Base-by-base conservation (phyloP, 2,888 invertebrate genomes). In the Phyllotreta cruciferae region DNA sequence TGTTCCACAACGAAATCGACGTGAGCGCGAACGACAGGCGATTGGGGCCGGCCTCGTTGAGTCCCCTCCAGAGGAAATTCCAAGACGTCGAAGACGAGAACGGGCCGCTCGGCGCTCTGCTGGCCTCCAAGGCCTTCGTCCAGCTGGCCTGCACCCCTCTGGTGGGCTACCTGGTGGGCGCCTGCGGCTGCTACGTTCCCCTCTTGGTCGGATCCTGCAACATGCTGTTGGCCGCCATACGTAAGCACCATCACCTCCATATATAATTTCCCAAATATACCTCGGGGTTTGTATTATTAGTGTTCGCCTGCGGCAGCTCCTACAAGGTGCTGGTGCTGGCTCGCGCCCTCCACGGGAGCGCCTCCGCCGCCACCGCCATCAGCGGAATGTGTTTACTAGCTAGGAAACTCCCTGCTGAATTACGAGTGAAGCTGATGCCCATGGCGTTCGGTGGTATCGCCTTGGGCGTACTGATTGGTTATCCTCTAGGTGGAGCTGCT, bases 321-420 rank as follows among this genome's bases (percentile, higher is more conserved):
- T 92, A 90, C 78, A 82, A 83, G 60, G 80, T 87, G 3, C 81
- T 93, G 66, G 85, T 93, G 68, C 73, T 90, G 52, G 93, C 92
- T 0, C 83, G 94, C 65, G 89, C 90, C 54, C 80, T 92, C 10
- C 93, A 94, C 77, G 94, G 93, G 0, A 82, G 92, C 57, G 91
- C 91, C 7, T 93, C 93, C 1, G 89, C 93, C 0, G 90, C 91
- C 70, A 88, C 91, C 62, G 88, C 89, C 11, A 90, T 93, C 5
- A 87, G 91, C 72, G 93, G 93, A 39, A 91, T 94, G 91, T 90
- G 90, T 68, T 80, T 93, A 71, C 86, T 93, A 53, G 93, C 93
- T 0, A 83, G 84, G 66, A 80, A 80, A 39, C 85, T 86, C 64
- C 82, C 83, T 0, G 84, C 84, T 56, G 85, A 86, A 58, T 70